phyloP scores from a whole-genome alignment of 2,113 vertebrate genomes.

The Chaetodon auriga region DNA sequence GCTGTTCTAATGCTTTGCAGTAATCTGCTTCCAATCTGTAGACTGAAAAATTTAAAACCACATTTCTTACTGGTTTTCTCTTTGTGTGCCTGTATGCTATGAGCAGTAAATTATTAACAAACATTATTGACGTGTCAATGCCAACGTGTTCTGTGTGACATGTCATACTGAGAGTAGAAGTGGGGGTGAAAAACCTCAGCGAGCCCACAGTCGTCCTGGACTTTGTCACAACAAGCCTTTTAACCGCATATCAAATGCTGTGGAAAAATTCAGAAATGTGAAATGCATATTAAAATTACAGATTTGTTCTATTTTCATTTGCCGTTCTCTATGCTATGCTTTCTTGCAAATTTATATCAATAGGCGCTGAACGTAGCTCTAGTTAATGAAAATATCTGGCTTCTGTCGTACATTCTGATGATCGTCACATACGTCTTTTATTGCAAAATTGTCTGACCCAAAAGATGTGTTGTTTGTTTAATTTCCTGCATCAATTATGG shows the following conservation, averaged over 20 bases:
- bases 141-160: conserved; percentile 19
- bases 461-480: neutral
- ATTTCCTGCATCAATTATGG: neutral
- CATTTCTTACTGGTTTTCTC: neutral
- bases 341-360: neutral
- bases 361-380: neutral
- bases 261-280: neutral
- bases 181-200: neutral
- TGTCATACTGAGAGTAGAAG: conserved; percentile 8
- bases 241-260: neutral
- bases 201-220: neutral
- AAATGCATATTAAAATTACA: neutral
- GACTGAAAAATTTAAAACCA: conserved; percentile 6
- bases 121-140: conserved; percentile 12
- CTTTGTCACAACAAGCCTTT: conserved; percentile 18
- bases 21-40: neutral
- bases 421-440: neutral
- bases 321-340: neutral
- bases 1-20: neutral
- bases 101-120: conserved; percentile 36
- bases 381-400: neutral
- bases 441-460: too few relatives aligned
- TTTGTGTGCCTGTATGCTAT: neutral
- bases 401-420: neutral
- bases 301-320: neutral